phyloP scores from a whole-genome alignment of 2,888 invertebrate species.

The Sympetrum striolatum region DNA sequence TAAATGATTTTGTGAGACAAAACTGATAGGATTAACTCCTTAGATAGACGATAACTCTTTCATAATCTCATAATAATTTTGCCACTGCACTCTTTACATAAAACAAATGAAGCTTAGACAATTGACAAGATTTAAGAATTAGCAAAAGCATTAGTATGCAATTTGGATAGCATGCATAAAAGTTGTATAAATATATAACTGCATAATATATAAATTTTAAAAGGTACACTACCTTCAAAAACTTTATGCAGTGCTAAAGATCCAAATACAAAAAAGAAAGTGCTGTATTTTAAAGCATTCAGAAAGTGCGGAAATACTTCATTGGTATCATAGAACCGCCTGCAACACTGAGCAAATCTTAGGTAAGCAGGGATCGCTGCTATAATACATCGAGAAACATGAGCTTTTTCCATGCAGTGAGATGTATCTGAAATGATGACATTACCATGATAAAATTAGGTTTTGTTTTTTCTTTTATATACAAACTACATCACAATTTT shows the following conservation, averaged over 20 bases:
- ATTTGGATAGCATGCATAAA: too few species aligned
- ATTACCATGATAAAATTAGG: neutral
- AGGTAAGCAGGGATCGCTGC: slow-evolving; percentile 95
- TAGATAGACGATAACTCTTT: too few species aligned
- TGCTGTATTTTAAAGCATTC: slow-evolving; percentile 98
- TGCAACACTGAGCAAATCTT: slow-evolving; percentile 94
- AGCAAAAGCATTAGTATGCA: too few species aligned
- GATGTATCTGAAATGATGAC: slow-evolving; percentile 61
- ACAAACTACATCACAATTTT: neutral
- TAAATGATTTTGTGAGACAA: too few species aligned
- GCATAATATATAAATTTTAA: too few species aligned
- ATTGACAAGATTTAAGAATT: too few species aligned
- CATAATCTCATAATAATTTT: too few species aligned
- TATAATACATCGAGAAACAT: slow-evolving; percentile 75
- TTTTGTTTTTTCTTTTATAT: neutral
- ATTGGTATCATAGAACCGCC: slow-evolving; percentile 92
- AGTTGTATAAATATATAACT: too few species aligned
- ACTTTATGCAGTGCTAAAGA: slow-evolving; percentile 76
- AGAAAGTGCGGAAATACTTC: slow-evolving; percentile 95
- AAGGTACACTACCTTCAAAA: slow-evolving; percentile 64
- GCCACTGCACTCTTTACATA: too few species aligned
- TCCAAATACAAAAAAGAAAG: slow-evolving; percentile 92
- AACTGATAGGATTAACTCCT: too few species aligned
- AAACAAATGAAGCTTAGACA: too few species aligned
- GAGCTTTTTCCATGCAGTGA: slow-evolving; percentile 74